Conservation (phyloP, 2,888 invertebrate species). For the Drosophila prostipennis region DNA sequence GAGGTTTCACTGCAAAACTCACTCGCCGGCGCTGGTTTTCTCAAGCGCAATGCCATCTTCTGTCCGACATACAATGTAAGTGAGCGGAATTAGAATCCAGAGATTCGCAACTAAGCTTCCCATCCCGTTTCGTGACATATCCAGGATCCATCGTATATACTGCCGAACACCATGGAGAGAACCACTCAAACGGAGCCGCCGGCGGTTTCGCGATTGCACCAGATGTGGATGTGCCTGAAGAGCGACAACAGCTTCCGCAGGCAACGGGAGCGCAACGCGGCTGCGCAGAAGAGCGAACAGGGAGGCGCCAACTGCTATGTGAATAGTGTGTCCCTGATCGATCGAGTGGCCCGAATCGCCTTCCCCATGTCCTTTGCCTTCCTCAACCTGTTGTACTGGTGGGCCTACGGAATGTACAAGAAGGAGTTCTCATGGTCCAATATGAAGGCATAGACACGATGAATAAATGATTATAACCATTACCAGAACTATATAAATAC, state of each 20-base stretch:
- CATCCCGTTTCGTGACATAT: neutral
- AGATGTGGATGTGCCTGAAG: slow-evolving; percentile 91
- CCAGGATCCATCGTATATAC: slow-evolving; percentile 84
- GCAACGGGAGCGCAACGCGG: slow-evolving; percentile 90
- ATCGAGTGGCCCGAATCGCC: slow-evolving; percentile 91
- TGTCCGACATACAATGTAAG: slow-evolving; percentile 88
- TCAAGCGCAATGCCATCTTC: slow-evolving; percentile 86
- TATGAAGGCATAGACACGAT: slow-evolving; percentile 59
- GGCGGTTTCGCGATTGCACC: slow-evolving; percentile 90
- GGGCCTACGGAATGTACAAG: slow-evolving; percentile 91
- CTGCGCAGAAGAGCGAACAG: slow-evolving; percentile 79
- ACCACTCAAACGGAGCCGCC: slow-evolving; percentile 92
- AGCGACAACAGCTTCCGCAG: slow-evolving; percentile 91
- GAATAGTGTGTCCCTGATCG: slow-evolving; percentile 94
- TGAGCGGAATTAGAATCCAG: neutral
- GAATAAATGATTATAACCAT: neutral
- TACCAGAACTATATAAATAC: neutral
- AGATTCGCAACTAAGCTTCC: too few species aligned
- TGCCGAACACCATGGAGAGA: slow-evolving; percentile 89
- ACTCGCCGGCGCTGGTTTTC: slow-evolving; percentile 68
- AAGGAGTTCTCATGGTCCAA: slow-evolving; percentile 82
- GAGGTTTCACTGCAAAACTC: slow-evolving; percentile 22
- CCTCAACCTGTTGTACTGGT: slow-evolving; percentile 95
- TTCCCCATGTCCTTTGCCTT: slow-evolving; percentile 94
- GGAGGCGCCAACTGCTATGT: slow-evolving; percentile 86